Evolutionary conservation across 1,140 invertebrate species (phyloP), one percentile per base, ranked within the genome.

Genomic region (Brachionus rotundiformis): DNA sequence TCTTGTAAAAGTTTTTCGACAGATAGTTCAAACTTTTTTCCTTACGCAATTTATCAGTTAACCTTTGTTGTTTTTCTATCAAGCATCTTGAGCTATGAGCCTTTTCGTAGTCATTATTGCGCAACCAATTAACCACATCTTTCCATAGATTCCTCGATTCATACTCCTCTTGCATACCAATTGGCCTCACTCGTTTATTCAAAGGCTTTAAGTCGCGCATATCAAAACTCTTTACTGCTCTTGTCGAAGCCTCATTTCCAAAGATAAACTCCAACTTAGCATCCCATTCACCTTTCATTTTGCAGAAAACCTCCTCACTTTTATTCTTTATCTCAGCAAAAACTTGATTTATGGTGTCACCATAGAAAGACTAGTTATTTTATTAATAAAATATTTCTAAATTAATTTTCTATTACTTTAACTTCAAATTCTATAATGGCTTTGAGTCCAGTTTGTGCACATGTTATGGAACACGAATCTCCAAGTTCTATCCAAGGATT

Each of bases 401-500:
- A 27, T 41, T 36, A 31, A 49, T 27, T 49, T 27, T 41, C 19
- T 29, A 3, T 33, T 36, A 33, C 23, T 19, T 71, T 44, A 33
- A 44, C 75, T 11, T 47, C 36, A 39, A 41, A 71, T 16, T 33
- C 16, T 29, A 81, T 27, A 29, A 11, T 11, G 27, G 44, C 16
- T n/a, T 68, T 36, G 8, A 41, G 44, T 11, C 59, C 71, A 11
- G 71, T 47, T 41, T 47, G 71, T 41, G 23, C 11, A 29, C 61
- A 65, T 68, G 91, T 92, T 82, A 98, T 95, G 19, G 90, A 31
- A 11, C 61, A 93, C 3, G 91, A 92, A 63, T 96, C 95, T 54
- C 96, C 95, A 10, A 98, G 89, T 88, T 98, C 96, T 85, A 98
- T 95, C 95, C 95, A 98, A 1, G 96, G 96, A 59, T 96, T 92